Percentiles rank a stretch among this genome's conserved stretches.
These are phyloP conservation scores for Anguilla obscura DNA, from an alignment of 2,797 vertebrate species.

Conservation along the genomic window DNA sequence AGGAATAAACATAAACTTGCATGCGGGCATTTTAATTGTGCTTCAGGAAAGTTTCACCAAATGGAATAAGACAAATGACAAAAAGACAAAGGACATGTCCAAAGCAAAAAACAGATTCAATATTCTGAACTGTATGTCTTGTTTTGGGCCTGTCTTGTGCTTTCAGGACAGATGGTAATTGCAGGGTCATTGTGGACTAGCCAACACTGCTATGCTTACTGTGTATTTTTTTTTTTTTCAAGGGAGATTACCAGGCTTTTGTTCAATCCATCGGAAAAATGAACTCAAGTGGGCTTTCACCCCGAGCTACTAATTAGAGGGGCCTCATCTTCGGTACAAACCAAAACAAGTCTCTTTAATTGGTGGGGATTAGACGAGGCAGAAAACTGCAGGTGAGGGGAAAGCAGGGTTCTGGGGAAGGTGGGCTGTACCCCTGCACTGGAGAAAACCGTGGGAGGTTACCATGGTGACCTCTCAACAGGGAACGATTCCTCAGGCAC, in stretches of 20 bases:
- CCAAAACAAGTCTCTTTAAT: not conserved
- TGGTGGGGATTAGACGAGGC: not conserved
- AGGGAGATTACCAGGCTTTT: not conserved
- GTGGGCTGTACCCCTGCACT: not conserved
- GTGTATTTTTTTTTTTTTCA: not conserved
- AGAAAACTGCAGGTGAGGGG: constrained; percentile 1
- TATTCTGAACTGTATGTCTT: not conserved
- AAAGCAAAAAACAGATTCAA: not conserved
- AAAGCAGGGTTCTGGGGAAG: not conserved
- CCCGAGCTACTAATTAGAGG: not conserved
- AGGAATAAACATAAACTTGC: not conserved
- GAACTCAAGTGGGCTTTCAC: not conserved
- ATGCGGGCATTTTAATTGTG: not conserved
- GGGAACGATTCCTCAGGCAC: not conserved
- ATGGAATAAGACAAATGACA: not conserved
- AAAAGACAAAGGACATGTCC: not conserved
- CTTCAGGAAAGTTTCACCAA: not conserved
- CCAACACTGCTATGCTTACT: not conserved
- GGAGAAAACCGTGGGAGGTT: not conserved
- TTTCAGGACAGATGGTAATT: not conserved
- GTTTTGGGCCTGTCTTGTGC: not conserved
- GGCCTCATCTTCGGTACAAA: not conserved
- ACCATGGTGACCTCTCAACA: constrained; percentile 1
- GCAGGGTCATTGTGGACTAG: not conserved
- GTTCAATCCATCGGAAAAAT: not conserved